A percentile compares a stretch with the other conserved stretches of the same genome.
Conservation (phyloP, 2,888 invertebrate genomes). For the Cephus pygmeus region DNA sequence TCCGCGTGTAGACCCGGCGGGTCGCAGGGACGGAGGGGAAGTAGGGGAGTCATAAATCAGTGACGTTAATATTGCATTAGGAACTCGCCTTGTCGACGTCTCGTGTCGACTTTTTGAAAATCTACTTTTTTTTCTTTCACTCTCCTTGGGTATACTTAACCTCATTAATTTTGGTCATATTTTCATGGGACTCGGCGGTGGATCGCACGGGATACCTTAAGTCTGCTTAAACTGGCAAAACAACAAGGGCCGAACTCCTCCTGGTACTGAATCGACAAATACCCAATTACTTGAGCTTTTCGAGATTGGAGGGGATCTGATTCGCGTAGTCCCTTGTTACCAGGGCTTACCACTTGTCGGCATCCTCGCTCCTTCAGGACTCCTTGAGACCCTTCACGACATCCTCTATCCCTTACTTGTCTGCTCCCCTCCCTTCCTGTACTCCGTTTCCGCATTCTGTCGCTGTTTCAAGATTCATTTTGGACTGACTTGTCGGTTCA, state of each 20-base stretch:
- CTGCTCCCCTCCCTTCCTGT: not conserved
- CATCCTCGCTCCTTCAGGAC: not conserved
- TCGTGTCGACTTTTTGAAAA: not conserved
- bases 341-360: conserved; percentile 16
- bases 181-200: not conserved
- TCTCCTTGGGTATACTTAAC: not conserved
- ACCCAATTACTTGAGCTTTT: not conserved
- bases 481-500: not conserved
- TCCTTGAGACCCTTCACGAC: not conserved
- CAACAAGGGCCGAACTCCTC: not conserved
- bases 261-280: not conserved
- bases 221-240: not conserved
- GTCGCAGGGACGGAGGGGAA: conserved; percentile 7
- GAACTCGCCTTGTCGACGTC: not conserved
- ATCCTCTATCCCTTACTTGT: not conserved
- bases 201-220: not conserved
- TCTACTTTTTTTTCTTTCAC: not conserved
- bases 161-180: not conserved
- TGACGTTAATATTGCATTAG: conserved; percentile 31
- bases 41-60: conserved; percentile 40
- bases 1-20: not conserved
- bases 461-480: not conserved
- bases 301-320: conserved; percentile 8
- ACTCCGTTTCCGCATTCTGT: not conserved
- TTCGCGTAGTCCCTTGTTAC: conserved; percentile 21